phyloP scores from a whole-genome alignment of 2,888 invertebrate genomes.

The Embidobia sp. region DNA sequence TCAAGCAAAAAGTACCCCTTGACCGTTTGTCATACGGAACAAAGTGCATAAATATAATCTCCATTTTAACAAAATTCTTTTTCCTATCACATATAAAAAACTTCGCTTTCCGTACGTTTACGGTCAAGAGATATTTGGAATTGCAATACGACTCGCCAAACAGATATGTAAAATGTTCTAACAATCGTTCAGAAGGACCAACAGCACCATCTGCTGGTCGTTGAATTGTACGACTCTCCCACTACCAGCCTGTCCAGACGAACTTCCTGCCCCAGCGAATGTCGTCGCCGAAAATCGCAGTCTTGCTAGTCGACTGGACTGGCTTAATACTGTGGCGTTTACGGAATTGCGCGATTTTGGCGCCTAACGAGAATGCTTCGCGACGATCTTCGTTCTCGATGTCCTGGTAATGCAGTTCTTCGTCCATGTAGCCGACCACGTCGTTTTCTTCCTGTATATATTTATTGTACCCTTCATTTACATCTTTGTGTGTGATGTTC shows the following conservation, averaged over 20 bases:
- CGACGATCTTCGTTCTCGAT: constrained; percentile 75
- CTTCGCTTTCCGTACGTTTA: no score
- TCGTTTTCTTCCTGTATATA: constrained; percentile 77
- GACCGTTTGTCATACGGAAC: no score
- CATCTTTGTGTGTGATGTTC: constrained; percentile 66
- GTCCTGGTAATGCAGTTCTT: constrained; percentile 77
- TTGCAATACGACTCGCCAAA: no score
- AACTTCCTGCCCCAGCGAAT: constrained; percentile 69
- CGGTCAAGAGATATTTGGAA: no score
- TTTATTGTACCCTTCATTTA: constrained; percentile 76
- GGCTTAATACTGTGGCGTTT: constrained; percentile 54
- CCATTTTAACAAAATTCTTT: no score
- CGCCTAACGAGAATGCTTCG: constrained; percentile 22
- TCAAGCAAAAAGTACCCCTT: no score
- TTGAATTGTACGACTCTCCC: not conserved
- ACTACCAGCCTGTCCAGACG: constrained; percentile 75
- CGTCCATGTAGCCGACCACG: constrained; percentile 77
- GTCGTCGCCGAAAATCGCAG: constrained; percentile 68
- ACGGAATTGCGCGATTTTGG: constrained; percentile 30
- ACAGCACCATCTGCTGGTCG: no score
- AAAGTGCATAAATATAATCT: no score
- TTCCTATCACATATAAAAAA: no score
- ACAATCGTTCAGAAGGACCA: no score
- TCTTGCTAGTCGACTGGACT: constrained; percentile 44
- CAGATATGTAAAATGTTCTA: no score